A percentile compares a stretch with the other conserved stretches of the same genome.
Evolutionary conservation across 2,888 invertebrate genomes (phyloP).

Genomic region (Pristionchus entomophagus): DNA sequence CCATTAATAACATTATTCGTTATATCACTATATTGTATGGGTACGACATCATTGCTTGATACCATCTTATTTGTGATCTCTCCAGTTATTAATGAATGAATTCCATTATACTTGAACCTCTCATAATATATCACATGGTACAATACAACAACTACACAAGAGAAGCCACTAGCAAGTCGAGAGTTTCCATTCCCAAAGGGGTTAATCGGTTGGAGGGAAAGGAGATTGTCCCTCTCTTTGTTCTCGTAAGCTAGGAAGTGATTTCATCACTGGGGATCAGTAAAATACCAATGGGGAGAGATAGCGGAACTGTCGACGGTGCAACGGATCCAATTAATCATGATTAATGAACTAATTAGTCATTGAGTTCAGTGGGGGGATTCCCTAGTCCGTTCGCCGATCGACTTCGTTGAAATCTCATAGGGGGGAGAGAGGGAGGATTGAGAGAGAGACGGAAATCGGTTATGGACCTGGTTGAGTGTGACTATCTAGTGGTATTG

Average conservation of each 20-base stretch:
- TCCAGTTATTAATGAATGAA: not conserved
- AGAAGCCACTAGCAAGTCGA: not conserved
- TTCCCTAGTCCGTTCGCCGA: constrained; percentile 20
- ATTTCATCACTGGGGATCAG: constrained; percentile 37
- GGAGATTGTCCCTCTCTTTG: not conserved
- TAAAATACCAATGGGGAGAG: constrained; percentile 4
- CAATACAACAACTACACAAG: constrained; percentile 21
- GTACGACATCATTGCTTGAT: not conserved
- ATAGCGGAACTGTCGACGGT: not conserved
- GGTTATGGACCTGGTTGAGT: not conserved
- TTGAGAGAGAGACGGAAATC: not conserved
- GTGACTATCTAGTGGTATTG: not conserved
- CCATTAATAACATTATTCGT: constrained; percentile 10
- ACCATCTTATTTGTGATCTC: constrained; percentile 28
- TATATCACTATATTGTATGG: constrained; percentile 17
- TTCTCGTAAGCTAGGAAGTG: not conserved
- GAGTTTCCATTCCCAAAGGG: not conserved
- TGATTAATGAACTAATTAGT: constrained; percentile 25
- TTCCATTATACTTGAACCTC: not conserved
- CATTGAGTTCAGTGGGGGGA: not conserved
- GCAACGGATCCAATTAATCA: not conserved
- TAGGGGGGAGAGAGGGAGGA: not conserved
- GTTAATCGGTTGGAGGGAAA: not conserved
- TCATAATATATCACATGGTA: constrained; percentile 15
- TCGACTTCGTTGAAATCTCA: constrained; percentile 22